These are phyloP conservation scores for Drosophila siamana DNA, from an alignment of 2,888 invertebrate species.

Conservation along the genomic window DNA sequence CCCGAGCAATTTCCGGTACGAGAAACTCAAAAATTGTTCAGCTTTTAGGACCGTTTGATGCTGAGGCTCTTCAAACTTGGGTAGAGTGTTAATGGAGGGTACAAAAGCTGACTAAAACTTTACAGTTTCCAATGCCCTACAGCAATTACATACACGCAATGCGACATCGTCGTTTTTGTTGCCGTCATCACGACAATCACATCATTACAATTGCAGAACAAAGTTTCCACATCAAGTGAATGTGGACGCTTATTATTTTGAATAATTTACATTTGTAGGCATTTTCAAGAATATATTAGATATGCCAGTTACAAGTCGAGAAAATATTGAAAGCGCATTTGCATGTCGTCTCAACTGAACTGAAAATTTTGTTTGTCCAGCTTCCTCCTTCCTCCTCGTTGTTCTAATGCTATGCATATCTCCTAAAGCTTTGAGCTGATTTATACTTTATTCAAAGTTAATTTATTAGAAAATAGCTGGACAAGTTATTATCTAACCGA, in stretches of 20 bases:
- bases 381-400: constrained; percentile 18
- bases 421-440: constrained; percentile 68
- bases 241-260: not conserved
- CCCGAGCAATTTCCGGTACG: constrained; percentile 78
- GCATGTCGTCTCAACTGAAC: constrained; percentile 14
- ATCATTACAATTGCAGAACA: not conserved
- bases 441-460: constrained; percentile 78
- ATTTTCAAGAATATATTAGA: not conserved
- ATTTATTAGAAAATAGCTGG: constrained; percentile 78
- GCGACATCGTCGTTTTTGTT: no score
- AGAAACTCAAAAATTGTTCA: constrained; percentile 72
- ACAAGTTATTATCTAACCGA: constrained; percentile 78
- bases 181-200: constrained; percentile 27
- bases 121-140: constrained; percentile 56
- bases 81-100: constrained; percentile 27
- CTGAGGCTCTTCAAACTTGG: constrained; percentile 1
- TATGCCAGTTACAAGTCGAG: not conserved
- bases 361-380: not conserved
- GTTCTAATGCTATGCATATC: constrained; percentile 45
- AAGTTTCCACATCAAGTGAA: not conserved
- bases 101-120: constrained; percentile 16
- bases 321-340: constrained; percentile 30
- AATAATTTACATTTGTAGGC: not conserved
- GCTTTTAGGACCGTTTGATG: constrained; percentile 42
- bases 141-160: constrained; percentile 55